Conservation (phyloP, 2,797 vertebrate genomes). For the Limosa lapponica region DNA sequence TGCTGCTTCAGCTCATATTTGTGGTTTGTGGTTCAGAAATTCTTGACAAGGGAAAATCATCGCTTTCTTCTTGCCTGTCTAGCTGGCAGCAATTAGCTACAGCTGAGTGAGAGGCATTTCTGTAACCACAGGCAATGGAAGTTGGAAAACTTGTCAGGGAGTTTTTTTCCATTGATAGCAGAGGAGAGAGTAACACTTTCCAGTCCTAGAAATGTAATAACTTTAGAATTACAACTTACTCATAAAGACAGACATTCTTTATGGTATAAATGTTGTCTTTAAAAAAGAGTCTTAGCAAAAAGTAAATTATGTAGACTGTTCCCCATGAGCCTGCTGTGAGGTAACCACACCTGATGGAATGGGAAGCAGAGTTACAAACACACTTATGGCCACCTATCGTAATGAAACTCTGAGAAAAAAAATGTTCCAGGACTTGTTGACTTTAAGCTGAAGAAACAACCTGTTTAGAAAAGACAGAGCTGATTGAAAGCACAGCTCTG, state of each 20-base stretch:
- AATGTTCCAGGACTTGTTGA: background rate
- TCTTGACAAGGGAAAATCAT: background rate
- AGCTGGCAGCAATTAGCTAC: slow-evolving; percentile 1
- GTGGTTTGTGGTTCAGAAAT: background rate
- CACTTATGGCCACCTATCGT: background rate
- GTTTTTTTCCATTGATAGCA: background rate
- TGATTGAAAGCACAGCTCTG: background rate
- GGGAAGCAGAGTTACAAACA: background rate
- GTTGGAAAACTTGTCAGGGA: background rate
- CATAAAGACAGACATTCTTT: background rate
- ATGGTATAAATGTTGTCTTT: background rate
- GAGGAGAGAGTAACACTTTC: background rate
- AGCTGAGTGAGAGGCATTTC: background rate
- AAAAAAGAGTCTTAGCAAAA: background rate
- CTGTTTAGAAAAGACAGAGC: background rate
- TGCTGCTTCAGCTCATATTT: background rate
- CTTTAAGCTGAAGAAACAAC: background rate
- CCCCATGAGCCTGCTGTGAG: background rate
- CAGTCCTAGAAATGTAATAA: background rate
- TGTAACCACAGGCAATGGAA: background rate
- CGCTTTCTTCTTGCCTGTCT: background rate
- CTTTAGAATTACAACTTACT: background rate
- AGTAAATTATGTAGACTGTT: background rate
- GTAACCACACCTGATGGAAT: background rate
- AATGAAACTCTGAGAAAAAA: background rate